Evolutionary conservation across 2,888 invertebrate genomes (phyloP).

Genomic region (Odontothrips loti): DNA sequence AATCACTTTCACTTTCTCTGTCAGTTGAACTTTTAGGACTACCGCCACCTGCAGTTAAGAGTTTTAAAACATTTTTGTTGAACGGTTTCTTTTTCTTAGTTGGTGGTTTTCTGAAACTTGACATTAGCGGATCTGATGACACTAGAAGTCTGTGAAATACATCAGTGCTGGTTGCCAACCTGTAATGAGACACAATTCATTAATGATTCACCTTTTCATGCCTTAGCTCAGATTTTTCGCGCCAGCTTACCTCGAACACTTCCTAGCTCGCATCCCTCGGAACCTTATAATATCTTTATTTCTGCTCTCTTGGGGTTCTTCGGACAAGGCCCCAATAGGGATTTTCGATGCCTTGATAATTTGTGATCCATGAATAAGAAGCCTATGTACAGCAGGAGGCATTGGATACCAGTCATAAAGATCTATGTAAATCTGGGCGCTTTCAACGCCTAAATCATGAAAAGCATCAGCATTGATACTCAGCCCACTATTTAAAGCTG

Average conservation of each 20-base stretch:
- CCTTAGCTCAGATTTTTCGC: too few relatives aligned
- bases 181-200: too few relatives aligned
- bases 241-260: not conserved
- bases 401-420: slow-evolving; percentile 40
- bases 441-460: slow-evolving; percentile 34
- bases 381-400: slow-evolving; percentile 39
- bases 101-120: too few relatives aligned
- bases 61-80: too few relatives aligned
- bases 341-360: slow-evolving; percentile 34
- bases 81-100: too few relatives aligned
- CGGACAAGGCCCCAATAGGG: slow-evolving; percentile 36
- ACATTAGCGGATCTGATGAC: not conserved
- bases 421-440: slow-evolving; percentile 33
- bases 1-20: too few relatives aligned
- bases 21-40: too few relatives aligned
- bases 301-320: slow-evolving; percentile 38
- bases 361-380: slow-evolving; percentile 37
- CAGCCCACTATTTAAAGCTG: slow-evolving; percentile 35
- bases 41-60: too few relatives aligned
- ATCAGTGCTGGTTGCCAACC: too few relatives aligned
- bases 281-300: slow-evolving; percentile 34
- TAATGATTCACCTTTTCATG: too few relatives aligned
- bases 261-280: not conserved
- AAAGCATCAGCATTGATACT: slow-evolving; percentile 36
- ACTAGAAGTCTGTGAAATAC: too few relatives aligned